These are phyloP conservation scores for Slavum lentiscoides DNA, from an alignment of 2,888 invertebrate genomes.

Conservation along the genomic window DNA sequence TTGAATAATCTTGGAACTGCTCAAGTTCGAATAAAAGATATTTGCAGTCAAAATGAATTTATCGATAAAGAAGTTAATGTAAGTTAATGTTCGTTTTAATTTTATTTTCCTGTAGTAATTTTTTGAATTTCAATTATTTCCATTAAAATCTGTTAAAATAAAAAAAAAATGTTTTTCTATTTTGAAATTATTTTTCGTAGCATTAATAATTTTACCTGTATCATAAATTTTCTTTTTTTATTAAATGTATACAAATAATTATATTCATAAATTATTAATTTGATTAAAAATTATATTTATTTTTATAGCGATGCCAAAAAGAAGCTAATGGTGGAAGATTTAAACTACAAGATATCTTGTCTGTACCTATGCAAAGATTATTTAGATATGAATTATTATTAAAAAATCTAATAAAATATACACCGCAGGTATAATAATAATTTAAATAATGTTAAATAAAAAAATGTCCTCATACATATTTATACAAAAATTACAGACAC, in stretches of 20 bases:
- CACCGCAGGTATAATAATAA: constrained; percentile 69
- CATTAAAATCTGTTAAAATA: too few species aligned
- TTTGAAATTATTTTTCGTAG: too few species aligned
- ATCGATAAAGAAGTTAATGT: constrained; percentile 73
- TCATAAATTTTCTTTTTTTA: background rate
- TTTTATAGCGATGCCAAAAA: constrained; percentile 82
- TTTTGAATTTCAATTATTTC: background rate
- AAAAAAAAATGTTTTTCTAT: too few species aligned
- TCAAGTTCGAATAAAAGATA: constrained; percentile 80
- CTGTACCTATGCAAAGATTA: constrained; percentile 97
- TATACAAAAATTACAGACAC: constrained; percentile 63
- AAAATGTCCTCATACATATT: background rate
- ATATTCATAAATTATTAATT: background rate
- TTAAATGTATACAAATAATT: background rate
- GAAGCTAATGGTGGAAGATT: constrained; percentile 94
- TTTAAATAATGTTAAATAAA: background rate
- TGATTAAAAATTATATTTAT: constrained; percentile 51
- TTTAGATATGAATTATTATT: constrained; percentile 94
- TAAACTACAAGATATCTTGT: constrained; percentile 90
- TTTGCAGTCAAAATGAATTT: constrained; percentile 69
- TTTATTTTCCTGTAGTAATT: too few species aligned
- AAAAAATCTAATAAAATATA: constrained; percentile 85
- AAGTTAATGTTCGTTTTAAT: constrained; percentile 55
- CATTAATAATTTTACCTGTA: too few species aligned
- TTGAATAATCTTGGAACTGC: constrained; percentile 91